Evolutionary conservation across 1,140 invertebrate genomes (phyloP).

Genomic region (Scaptomyza hsui): DNA sequence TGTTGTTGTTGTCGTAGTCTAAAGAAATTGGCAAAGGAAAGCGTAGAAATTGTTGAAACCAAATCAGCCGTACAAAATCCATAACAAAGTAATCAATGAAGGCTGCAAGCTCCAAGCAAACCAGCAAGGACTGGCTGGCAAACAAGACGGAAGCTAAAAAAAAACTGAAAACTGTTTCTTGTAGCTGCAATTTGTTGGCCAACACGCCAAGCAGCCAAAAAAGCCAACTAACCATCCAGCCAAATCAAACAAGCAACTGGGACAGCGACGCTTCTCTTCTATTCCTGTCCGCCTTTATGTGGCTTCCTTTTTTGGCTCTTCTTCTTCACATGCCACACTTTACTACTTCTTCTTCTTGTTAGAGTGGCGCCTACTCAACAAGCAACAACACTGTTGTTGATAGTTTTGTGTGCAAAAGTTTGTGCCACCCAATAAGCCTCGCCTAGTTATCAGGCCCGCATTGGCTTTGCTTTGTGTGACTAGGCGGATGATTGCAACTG

Average conservation of each 20-base stretch:
- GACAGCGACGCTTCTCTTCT: conserved; percentile 26
- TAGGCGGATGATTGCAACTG: conserved; percentile 58
- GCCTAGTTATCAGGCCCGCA: conserved; percentile 55
- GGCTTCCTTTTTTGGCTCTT: conserved; percentile 34
- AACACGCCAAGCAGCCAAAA: conserved; percentile 69
- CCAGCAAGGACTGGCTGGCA: conserved; percentile 31
- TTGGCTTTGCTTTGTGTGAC: conserved; percentile 59
- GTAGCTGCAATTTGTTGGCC: conserved; percentile 76
- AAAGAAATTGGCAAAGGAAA: conserved; percentile 11
- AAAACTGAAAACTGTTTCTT: conserved; percentile 67
- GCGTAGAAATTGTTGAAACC: conserved; percentile 40
- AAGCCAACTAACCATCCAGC: conserved; percentile 42
- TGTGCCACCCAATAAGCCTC: conserved; percentile 25
- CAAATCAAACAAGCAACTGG: conserved; percentile 62
- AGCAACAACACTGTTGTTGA: conserved; percentile 45
- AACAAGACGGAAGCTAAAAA: conserved; percentile 70
- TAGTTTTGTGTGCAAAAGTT: conserved; percentile 65
- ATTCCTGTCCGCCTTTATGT: conserved; percentile 39
- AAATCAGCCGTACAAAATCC: conserved; percentile 62
- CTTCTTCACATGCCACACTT: neutral
- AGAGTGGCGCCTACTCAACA: conserved; percentile 19
- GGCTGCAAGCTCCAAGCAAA: conserved; percentile 52
- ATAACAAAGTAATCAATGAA: conserved; percentile 80
- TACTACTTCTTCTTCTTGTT: conserved; percentile 3
- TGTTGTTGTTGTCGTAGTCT: conserved; percentile 31